Conservation (phyloP, 2,113 vertebrate species). For the Callithrix jacchus region DNA sequence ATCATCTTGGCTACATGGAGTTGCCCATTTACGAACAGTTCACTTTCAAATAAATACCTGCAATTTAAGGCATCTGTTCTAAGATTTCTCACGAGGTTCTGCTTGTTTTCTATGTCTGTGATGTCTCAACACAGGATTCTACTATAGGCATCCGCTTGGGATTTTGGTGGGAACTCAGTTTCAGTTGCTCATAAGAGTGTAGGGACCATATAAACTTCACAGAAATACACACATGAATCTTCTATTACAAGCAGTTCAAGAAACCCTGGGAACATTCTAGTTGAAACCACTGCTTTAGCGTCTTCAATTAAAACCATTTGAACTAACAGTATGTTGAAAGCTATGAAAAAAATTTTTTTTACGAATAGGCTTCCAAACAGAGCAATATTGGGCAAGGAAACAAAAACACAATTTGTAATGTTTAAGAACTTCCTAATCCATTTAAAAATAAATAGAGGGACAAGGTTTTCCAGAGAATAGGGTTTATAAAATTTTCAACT, state of each 20-base stretch:
- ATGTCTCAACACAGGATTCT: neutral
- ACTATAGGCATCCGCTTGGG: neutral
- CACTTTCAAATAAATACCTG: neutral
- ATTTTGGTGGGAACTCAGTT: constrained; percentile 27
- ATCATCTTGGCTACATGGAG: neutral
- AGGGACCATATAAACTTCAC: neutral
- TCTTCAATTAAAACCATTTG: constrained; percentile 20
- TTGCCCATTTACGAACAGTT: neutral
- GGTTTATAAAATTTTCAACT: neutral
- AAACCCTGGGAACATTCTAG: neutral
- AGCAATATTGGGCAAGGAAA: constrained; percentile 16
- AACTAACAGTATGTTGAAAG: neutral
- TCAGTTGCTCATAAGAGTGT: neutral
- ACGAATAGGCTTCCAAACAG: neutral
- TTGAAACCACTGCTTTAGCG: constrained; percentile 24
- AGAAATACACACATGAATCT: neutral
- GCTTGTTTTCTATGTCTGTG: neutral
- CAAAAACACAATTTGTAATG: neutral
- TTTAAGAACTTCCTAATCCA: neutral
- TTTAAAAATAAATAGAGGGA: constrained; percentile 9
- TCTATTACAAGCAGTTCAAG: neutral
- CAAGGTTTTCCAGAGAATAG: neutral
- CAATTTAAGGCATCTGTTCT: neutral
- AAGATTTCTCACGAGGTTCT: neutral
- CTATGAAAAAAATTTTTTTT: neutral